Evolutionary conservation across 2,113 vertebrate genomes (phyloP).

Genomic region (Chloroceryle aenea): DNA sequence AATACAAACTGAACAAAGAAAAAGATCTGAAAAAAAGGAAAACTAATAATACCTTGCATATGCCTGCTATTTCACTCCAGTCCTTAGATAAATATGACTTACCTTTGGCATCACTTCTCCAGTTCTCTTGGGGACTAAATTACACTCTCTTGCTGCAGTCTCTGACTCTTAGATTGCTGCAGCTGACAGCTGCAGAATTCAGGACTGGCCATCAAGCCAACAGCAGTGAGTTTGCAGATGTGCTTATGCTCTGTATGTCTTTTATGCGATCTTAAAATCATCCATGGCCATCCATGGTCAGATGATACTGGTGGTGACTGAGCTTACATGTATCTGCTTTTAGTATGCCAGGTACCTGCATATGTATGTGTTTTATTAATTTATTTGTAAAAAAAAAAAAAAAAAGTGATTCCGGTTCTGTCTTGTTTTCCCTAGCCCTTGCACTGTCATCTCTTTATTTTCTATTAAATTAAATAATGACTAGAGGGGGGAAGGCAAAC

Average conservation of each 20-base stretch:
- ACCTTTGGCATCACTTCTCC: slow-evolving; percentile 30
- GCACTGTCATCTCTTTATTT: neutral
- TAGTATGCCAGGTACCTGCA: neutral
- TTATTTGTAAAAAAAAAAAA: neutral
- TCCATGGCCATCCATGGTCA: neutral
- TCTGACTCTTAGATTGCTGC: slow-evolving; percentile 6
- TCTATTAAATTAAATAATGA: neutral
- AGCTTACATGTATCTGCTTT: neutral
- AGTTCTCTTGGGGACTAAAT: neutral
- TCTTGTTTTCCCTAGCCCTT: neutral
- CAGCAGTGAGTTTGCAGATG: slow-evolving; percentile 39
- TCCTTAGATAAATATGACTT: neutral
- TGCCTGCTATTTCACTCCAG: neutral
- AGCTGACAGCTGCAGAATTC: slow-evolving; percentile 46
- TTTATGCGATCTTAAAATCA: neutral
- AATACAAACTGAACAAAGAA: neutral
- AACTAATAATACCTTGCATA: neutral
- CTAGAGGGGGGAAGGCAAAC: neutral
- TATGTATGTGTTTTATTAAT: neutral
- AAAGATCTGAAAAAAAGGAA: neutral
- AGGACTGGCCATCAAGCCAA: neutral
- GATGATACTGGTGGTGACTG: neutral
- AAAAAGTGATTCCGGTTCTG: neutral
- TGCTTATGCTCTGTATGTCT: neutral
- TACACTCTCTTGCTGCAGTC: slow-evolving; percentile 22